Evolutionary conservation across 2,113 vertebrate species (phyloP).

Genomic region (Ophiodon elongatus): DNA sequence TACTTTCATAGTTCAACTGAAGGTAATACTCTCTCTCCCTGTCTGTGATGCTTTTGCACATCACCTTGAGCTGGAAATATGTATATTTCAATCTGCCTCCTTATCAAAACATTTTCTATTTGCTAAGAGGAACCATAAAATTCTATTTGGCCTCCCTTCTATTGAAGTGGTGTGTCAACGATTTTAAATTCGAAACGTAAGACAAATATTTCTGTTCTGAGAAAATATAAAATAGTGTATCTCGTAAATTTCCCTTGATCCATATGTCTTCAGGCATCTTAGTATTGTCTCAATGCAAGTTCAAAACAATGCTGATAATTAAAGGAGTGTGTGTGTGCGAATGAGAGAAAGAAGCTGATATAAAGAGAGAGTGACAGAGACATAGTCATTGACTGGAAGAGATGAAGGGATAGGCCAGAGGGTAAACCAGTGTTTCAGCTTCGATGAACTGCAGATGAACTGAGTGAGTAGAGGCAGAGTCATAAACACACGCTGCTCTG

Average conservation of each 20-base stretch:
- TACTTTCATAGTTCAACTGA: slow-evolving; percentile 63
- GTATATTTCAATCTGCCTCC: slow-evolving; percentile 64
- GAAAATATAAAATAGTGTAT: slow-evolving; percentile 49
- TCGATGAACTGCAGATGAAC: slow-evolving; percentile 79
- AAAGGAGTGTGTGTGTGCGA: not conserved
- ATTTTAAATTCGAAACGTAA: slow-evolving; percentile 55
- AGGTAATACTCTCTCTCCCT: slow-evolving; percentile 61
- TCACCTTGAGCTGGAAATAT: slow-evolving; percentile 66
- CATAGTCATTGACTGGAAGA: slow-evolving; percentile 34
- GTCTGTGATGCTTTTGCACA: slow-evolving; percentile 51
- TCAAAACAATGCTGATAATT: slow-evolving; percentile 25
- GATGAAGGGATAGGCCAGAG: slow-evolving; percentile 19
- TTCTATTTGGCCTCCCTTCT: slow-evolving; percentile 60
- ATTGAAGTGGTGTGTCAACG: slow-evolving; percentile 39
- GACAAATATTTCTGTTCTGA: slow-evolving; percentile 64
- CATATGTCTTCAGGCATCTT: slow-evolving; percentile 5
- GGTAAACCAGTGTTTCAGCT: slow-evolving; percentile 52
- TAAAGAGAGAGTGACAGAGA: slow-evolving; percentile 13
- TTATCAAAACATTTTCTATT: slow-evolving; percentile 72
- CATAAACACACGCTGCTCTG: slow-evolving; percentile 80
- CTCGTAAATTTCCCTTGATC: not conserved
- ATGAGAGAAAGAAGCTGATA: not conserved
- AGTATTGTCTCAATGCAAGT: slow-evolving; percentile 7
- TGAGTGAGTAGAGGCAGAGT: slow-evolving; percentile 64
- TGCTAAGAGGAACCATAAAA: slow-evolving; percentile 62